Evolutionary conservation across 2,888 invertebrate species (phyloP).

Genomic region (Exocentrus adspersus): DNA sequence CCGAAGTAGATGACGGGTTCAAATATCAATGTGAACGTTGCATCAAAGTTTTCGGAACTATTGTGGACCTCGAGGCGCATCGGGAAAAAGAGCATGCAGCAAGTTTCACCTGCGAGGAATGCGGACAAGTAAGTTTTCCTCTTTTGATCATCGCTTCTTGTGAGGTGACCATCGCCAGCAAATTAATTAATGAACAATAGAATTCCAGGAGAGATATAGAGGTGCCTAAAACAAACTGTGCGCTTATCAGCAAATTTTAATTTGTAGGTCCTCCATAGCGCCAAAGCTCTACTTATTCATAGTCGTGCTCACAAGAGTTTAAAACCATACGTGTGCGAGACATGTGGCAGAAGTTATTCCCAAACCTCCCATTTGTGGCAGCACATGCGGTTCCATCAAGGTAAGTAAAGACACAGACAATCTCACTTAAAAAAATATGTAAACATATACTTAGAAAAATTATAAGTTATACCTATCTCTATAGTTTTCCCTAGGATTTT

Average conservation of each 20-base stretch:
- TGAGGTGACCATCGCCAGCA: neutral
- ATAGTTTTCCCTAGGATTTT: no score
- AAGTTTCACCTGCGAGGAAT: constrained; percentile 62
- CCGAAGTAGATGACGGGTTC: constrained; percentile 53
- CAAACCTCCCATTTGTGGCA: constrained; percentile 75
- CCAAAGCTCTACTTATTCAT: constrained; percentile 61
- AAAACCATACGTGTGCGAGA: constrained; percentile 69
- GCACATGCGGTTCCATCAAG: constrained; percentile 73
- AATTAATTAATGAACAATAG: no score
- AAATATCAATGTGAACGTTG: constrained; percentile 63
- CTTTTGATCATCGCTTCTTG: neutral
- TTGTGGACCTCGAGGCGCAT: constrained; percentile 58
- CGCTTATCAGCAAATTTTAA: no score
- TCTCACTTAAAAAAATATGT: no score
- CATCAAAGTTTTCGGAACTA: constrained; percentile 55
- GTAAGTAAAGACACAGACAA: constrained; percentile 54
- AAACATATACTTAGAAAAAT: no score
- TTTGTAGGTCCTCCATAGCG: constrained; percentile 59
- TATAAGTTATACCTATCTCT: no score
- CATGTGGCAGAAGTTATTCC: constrained; percentile 71
- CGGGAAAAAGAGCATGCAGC: constrained; percentile 60
- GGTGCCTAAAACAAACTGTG: no score
- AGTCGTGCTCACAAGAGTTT: constrained; percentile 62
- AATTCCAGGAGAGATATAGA: no score
- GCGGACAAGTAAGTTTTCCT: constrained; percentile 57